A percentile compares a stretch with the other conserved stretches of the same genome.
phyloP scores from a whole-genome alignment of 2,113 vertebrate species.

The Corythornis madagascariensis region DNA sequence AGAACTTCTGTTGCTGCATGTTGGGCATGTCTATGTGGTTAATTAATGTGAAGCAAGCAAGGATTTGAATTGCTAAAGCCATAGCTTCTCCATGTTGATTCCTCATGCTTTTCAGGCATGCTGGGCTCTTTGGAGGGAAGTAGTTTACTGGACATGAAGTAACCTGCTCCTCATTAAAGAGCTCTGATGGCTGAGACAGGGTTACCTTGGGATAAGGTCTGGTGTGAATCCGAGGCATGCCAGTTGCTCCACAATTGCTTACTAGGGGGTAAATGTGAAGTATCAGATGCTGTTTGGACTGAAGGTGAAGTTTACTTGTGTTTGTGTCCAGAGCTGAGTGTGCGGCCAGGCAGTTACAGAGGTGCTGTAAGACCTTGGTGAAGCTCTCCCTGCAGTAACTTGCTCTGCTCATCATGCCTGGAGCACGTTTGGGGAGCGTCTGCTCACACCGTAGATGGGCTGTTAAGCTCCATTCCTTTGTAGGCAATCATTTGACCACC shows the following conservation, averaged over 20 bases:
- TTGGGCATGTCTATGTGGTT: conserved; percentile 3
- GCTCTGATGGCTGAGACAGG: not conserved
- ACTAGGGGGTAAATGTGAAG: not conserved
- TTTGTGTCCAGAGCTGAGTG: not conserved
- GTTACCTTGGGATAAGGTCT: conserved; percentile 23
- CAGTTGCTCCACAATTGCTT: conserved; percentile 11
- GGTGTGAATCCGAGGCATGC: not conserved
- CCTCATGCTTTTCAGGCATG: conserved; percentile 11
- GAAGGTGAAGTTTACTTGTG: not conserved
- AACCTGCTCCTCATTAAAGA: conserved; percentile 39
- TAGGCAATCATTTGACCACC: not conserved
- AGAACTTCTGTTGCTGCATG: conserved; percentile 25
- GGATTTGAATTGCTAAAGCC: conserved; percentile 29
- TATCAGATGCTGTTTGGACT: conserved; percentile 7
- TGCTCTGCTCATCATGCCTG: not conserved
- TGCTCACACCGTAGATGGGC: not conserved
- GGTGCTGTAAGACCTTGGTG: not conserved
- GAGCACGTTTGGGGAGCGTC: not conserved
- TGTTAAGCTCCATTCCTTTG: not conserved
- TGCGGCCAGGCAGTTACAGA: not conserved
- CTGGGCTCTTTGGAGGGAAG: not conserved
- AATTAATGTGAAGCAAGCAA: conserved; percentile 53
- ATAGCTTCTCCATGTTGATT: not conserved
- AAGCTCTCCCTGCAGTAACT: conserved; percentile 40
- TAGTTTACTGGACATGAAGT: conserved; percentile 1